Evolutionary conservation across 2,113 vertebrate species (phyloP).

Genomic region (Xiphophorus couchianus): DNA sequence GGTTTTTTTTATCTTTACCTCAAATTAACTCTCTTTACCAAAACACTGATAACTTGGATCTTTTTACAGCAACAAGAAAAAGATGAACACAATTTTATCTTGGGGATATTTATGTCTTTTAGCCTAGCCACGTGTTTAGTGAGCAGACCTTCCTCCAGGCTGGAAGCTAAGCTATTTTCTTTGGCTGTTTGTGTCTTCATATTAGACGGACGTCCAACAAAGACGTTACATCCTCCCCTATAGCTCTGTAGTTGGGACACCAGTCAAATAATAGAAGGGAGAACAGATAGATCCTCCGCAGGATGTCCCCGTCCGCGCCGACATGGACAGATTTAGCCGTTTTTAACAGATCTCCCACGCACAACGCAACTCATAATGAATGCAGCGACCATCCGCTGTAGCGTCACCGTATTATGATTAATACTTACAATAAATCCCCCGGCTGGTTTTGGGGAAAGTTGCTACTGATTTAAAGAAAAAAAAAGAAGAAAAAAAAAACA

Average conservation of each 20-base stretch:
- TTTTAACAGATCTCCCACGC: constrained; percentile 37
- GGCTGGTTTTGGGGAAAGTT: constrained; percentile 4
- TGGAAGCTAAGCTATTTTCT: not conserved
- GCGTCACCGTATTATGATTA: constrained; percentile 32
- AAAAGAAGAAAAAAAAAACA: no score
- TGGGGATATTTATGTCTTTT: no score
- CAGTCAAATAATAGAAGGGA: not conserved
- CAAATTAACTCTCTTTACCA: not conserved
- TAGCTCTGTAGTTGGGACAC: not conserved
- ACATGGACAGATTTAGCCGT: constrained; percentile 23
- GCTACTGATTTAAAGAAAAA: not conserved
- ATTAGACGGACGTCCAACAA: not conserved
- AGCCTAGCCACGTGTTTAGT: no score
- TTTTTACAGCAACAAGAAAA: not conserved
- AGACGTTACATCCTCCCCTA: not conserved
- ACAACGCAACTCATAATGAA: constrained; percentile 12
- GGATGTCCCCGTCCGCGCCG: constrained; percentile 9
- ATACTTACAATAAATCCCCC: constrained; percentile 46
- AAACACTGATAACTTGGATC: not conserved
- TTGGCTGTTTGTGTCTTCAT: not conserved
- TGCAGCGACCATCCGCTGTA: constrained; percentile 8
- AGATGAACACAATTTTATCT: no score
- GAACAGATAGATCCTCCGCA: constrained; percentile 1
- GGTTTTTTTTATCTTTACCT: not conserved
- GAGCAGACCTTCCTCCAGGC: not conserved